Percentiles rank a stretch among this genome's conserved stretches.
Conservation (phyloP, 2,888 invertebrate species). For the Trachelus iudaicus region DNA sequence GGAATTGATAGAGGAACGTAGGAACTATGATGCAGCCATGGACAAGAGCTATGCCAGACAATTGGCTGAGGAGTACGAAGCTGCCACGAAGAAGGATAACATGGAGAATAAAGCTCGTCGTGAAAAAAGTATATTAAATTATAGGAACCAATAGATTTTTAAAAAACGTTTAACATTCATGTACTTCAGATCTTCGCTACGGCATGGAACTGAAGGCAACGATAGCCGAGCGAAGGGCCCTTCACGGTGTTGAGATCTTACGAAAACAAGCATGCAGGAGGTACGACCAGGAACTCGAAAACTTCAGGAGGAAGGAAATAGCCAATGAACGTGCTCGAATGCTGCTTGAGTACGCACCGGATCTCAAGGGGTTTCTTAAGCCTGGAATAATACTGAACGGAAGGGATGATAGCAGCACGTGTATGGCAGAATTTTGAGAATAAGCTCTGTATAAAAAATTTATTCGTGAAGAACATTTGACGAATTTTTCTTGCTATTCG, state of each 20-base stretch:
- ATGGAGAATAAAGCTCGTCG: slow-evolving; percentile 21
- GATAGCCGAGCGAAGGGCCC: slow-evolving; percentile 7
- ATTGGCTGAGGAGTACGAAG: slow-evolving; percentile 28
- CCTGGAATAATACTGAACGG: slow-evolving; percentile 5
- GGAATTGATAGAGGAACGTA: slow-evolving; percentile 25
- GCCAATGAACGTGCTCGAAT: slow-evolving; percentile 27
- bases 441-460: too few relatives aligned
- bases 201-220: slow-evolving; percentile 20
- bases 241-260: slow-evolving; percentile 19
- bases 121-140: slow-evolving; percentile 17
- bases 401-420: neutral
- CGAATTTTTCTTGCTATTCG: too few relatives aligned
- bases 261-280: slow-evolving; percentile 12
- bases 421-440: too few relatives aligned
- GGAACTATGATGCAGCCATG: slow-evolving; percentile 21
- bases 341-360: slow-evolving; percentile 22
- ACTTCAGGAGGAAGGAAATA: slow-evolving; percentile 16
- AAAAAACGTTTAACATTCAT: neutral
- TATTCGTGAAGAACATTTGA: too few relatives aligned
- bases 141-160: too few relatives aligned
- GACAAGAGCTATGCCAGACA: slow-evolving; percentile 37
- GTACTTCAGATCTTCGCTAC: slow-evolving; percentile 22
- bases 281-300: slow-evolving; percentile 10
- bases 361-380: slow-evolving; percentile 20
- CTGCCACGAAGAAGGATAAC: slow-evolving; percentile 19